A percentile compares a stretch with the other conserved stretches of the same genome.
Conservation (phyloP, 2,797 vertebrate genomes). For the Acropternis orthonyx region DNA sequence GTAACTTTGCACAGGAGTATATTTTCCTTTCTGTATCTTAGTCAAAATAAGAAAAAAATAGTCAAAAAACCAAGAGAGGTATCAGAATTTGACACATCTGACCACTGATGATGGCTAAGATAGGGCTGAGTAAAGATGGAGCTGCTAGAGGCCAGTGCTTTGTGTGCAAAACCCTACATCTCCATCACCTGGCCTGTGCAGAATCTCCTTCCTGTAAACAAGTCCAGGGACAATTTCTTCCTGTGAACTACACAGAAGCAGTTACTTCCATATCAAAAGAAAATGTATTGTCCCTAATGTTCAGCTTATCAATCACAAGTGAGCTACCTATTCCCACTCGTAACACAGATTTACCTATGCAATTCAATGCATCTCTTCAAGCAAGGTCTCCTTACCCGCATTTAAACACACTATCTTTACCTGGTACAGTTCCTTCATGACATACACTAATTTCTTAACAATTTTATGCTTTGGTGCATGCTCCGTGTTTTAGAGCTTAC, state of each 20-base stretch:
- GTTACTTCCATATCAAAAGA: background rate
- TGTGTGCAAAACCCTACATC: background rate
- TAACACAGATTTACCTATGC: background rate
- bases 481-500: background rate
- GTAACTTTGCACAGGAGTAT: background rate
- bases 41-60: background rate
- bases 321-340: background rate
- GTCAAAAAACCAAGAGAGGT: background rate
- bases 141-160: background rate
- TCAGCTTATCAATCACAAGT: background rate
- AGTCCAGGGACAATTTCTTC: background rate
- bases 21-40: background rate
- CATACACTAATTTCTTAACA: accelerated
- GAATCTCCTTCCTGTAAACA: background rate
- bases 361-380: background rate
- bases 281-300: background rate
- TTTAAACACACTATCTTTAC: background rate
- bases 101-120: background rate
- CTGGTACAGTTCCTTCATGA: background rate
- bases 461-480: background rate
- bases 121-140: background rate
- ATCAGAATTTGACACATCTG: background rate
- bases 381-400: background rate
- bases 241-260: background rate
- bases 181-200: background rate